Conservation (phyloP, 2,888 invertebrate genomes). For the Eremobia ochroleuca region DNA sequence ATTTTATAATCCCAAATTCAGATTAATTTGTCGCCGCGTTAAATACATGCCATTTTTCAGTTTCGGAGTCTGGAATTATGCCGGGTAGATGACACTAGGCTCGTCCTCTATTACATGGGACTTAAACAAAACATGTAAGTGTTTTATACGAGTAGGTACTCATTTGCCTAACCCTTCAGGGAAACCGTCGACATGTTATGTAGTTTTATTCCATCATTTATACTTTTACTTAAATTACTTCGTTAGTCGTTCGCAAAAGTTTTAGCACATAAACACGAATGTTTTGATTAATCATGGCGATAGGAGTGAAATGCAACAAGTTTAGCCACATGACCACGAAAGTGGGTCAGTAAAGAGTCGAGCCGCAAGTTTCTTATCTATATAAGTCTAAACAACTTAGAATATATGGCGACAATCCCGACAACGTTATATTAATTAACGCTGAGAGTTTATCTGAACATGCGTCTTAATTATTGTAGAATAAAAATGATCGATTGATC, state of each 20-base stretch:
- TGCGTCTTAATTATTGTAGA: constrained; percentile 33
- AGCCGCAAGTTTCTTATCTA: constrained; percentile 74
- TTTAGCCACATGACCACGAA: constrained; percentile 64
- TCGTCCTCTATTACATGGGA: background rate
- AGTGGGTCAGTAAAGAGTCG: constrained; percentile 76
- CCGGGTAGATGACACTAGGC: background rate
- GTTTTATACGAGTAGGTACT: no score
- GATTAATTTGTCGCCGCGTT: no score
- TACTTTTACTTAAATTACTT: background rate
- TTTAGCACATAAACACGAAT: background rate
- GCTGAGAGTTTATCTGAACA: constrained; percentile 18
- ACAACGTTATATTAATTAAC: constrained; percentile 35
- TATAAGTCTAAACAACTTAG: constrained; percentile 74
- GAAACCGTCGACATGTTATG: background rate
- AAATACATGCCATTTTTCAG: no score
- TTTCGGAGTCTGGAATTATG: background rate
- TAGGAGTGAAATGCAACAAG: constrained; percentile 64
- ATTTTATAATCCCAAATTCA: no score
- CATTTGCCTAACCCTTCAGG: background rate
- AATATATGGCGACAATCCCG: constrained; percentile 46
- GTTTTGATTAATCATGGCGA: constrained; percentile 20
- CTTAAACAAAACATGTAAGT: no score
- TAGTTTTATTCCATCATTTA: background rate
- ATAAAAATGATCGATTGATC: constrained; percentile 31
- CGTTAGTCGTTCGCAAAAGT: background rate